Evolutionary conservation across 2,888 invertebrate species (phyloP), one percentile per base, ranked within the genome.

Genomic region (Pseudolycoriella hygida): DNA sequence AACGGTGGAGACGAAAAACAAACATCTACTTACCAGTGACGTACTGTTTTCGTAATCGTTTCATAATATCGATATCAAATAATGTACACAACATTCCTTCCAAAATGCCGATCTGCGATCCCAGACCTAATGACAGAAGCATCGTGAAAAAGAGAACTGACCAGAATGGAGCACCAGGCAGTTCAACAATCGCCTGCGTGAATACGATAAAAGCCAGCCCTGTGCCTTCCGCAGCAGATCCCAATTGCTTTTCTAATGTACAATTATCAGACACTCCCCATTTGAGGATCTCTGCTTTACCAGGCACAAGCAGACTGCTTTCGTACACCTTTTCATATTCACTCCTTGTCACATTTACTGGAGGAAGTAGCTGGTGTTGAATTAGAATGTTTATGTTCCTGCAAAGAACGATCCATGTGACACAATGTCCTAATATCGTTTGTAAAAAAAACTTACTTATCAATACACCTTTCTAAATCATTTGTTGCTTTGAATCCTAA

Each of bases 201-300:
- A 94, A 93, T n/a, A 94, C 89, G 50, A 94, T 92, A 66, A 94
- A 94, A 1, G 93, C 94, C 42, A 94, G 67, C 1, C 94, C 94
- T 1, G 93, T 94, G 42, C 94, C 94, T 68, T 93, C 90, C 25
- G 92, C 93, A 18, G 92, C 93, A 65, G 80, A 78, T 51, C 86
- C 77, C 45, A 89, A 66, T 57, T 88, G 80, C 42, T 76, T 70
- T 50, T 76, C 72, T 54, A 89, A 68, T 53, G 76, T 77, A 59
- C 88, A 89, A 18, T 71, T 71, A 43, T 73, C n/a, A 2, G 44
- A 71, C 12, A 83, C 60, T 41, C 74, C 73, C 44, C 58, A 53
- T 8, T 47, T 49, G n/a, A 67, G 64, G 8, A 67, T 4, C 25
- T 4, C 8, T 25, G 4, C 5, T 8, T 25, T 4, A 25, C 25